phyloP scores from a whole-genome alignment of 2,888 invertebrate genomes.

The Podabrus alpinus region DNA sequence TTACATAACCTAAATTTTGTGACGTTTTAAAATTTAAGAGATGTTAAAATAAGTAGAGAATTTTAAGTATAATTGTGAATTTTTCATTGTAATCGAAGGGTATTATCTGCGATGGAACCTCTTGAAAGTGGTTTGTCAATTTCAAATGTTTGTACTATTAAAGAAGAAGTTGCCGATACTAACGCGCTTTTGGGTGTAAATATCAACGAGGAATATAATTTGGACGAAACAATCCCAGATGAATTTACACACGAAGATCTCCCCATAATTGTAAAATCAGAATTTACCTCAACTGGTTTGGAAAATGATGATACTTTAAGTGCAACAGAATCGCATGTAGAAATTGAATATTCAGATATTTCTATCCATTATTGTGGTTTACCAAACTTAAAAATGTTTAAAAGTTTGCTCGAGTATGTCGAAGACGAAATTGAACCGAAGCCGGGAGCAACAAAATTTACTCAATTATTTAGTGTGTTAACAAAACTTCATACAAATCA shows the following conservation, averaged over 20 bases:
- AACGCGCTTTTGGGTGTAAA: background rate
- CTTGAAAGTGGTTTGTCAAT: background rate
- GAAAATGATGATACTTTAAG: background rate
- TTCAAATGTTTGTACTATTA: background rate
- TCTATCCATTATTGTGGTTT: constrained; percentile 3
- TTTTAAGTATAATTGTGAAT: too few species aligned
- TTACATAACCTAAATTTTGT: too few species aligned
- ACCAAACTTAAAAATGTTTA: background rate
- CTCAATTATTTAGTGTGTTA: constrained; percentile 15
- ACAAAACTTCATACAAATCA: constrained; percentile 12
- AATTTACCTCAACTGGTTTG: too few species aligned
- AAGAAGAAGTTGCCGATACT: background rate
- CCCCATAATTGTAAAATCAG: too few species aligned
- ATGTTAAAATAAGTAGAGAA: background rate
- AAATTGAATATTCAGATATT: background rate
- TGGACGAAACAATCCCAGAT: background rate
- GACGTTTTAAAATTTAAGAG: too few species aligned
- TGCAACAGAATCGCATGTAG: background rate
- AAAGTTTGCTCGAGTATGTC: constrained; percentile 1
- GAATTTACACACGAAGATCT: background rate
- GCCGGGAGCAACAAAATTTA: background rate
- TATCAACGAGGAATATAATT: background rate
- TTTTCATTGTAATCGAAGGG: background rate
- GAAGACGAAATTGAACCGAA: constrained; percentile 9
- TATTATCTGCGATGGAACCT: background rate